These are phyloP conservation scores for Sardinella longiceps DNA, from an alignment of 2,797 vertebrate genomes.

Conservation along the genomic window DNA sequence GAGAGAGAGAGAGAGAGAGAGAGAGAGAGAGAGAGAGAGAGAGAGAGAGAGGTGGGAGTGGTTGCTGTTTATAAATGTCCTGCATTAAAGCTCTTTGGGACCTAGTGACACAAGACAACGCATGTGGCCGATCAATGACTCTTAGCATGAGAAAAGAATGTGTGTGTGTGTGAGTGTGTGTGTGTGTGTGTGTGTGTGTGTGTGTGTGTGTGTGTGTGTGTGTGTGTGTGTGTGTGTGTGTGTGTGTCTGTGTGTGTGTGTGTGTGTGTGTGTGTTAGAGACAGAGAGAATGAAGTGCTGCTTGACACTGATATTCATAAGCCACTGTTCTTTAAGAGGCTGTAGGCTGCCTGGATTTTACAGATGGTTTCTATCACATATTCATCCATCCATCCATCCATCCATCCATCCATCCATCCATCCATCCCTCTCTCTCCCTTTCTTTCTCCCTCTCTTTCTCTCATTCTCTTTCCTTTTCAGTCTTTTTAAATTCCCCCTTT, in stretches of 20 bases:
- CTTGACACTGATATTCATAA: constrained; percentile 44
- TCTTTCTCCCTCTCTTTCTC: background rate
- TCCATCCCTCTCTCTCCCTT: constrained; percentile 17
- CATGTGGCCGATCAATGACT: constrained; percentile 2
- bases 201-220: background rate
- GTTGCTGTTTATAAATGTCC: constrained; percentile 4
- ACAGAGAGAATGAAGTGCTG: background rate
- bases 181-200: background rate
- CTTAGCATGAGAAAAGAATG: constrained; percentile 7
- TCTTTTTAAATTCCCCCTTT: constrained; percentile 12
- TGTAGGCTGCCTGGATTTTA: constrained; percentile 47
- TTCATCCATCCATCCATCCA: too few relatives aligned
- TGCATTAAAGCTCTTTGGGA: background rate
- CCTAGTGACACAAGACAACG: background rate
- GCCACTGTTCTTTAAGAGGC: constrained; percentile 40
- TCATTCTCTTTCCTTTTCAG: constrained; percentile 23
- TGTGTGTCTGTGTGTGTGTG: too few relatives aligned
- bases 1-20: background rate
- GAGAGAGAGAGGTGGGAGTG: background rate
- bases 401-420: background rate
- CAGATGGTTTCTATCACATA: background rate
- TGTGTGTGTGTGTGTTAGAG: background rate
- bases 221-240: background rate
- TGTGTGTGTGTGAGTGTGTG: background rate
- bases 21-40: background rate